Evolutionary conservation across 2,888 invertebrate genomes (phyloP).

Genomic region (Busseola fusca): DNA sequence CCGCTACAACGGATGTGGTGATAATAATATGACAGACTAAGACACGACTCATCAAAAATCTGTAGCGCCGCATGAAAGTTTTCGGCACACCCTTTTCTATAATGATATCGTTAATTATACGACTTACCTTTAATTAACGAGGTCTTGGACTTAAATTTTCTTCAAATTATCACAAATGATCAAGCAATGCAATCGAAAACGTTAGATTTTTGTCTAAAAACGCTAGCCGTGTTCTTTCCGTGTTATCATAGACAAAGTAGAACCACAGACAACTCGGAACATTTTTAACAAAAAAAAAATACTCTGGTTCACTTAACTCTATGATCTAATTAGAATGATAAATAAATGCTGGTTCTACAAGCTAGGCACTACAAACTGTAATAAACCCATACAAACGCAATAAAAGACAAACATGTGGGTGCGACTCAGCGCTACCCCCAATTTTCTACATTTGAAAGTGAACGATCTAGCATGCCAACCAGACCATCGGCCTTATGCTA

Average conservation of each 20-base stretch:
- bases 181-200: conserved; percentile 65
- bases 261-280: conserved; percentile 26
- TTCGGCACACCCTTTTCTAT: conserved; percentile 46
- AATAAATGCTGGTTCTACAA: not conserved
- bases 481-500: not conserved
- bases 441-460: not conserved
- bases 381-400: not conserved
- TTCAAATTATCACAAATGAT: conserved; percentile 64
- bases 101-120: conserved; percentile 31
- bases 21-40: conserved; percentile 69
- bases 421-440: not conserved
- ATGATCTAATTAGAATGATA: not conserved
- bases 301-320: not conserved
- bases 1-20: conserved; percentile 80
- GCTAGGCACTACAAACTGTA: not conserved
- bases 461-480: not conserved
- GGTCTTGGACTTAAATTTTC: conserved; percentile 60
- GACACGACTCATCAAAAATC: conserved; percentile 80
- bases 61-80: conserved; percentile 62
- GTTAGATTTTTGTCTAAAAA: conserved; percentile 74
- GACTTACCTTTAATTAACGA: conserved; percentile 71
- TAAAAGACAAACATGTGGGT: not conserved
- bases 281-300: conserved; percentile 9
- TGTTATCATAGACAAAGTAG: conserved; percentile 74
- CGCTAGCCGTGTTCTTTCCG: conserved; percentile 71